A percentile compares a stretch with the other conserved stretches of the same genome.
Evolutionary conservation across 2,888 invertebrate species (phyloP).

Genomic region (Troides aeacus): DNA sequence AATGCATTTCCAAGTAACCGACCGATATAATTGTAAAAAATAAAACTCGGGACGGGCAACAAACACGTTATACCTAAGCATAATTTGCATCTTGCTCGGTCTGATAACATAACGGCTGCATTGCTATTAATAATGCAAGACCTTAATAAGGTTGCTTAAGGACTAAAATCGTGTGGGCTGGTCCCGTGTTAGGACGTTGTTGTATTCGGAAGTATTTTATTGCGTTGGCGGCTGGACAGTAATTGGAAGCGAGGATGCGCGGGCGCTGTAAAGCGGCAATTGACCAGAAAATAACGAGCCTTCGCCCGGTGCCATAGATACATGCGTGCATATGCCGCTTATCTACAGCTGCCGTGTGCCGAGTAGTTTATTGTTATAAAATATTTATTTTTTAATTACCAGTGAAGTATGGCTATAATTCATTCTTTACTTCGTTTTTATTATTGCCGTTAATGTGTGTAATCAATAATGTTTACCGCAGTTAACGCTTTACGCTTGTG

Average conservation of each 20-base stretch:
- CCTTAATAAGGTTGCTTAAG: conserved; percentile 23
- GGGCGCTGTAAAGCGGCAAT: conserved; percentile 77
- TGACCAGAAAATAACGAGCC: conserved; percentile 80
- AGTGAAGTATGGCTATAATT: conserved; percentile 38
- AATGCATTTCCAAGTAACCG: conserved; percentile 79
- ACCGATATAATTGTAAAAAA: conserved; percentile 79
- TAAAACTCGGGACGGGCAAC: conserved; percentile 73
- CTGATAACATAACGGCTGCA: conserved; percentile 31
- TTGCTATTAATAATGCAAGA: conserved; percentile 27
- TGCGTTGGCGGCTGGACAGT: conserved; percentile 74
- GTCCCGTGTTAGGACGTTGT: conserved; percentile 42
- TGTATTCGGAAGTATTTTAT: conserved; percentile 54
- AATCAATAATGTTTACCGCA: conserved; percentile 23
- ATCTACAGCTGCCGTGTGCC: conserved; percentile 69
- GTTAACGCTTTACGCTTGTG: conserved; percentile 17
- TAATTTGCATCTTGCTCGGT: conserved; percentile 68
- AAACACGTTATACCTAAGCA: conserved; percentile 78
- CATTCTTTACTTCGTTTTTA: conserved; percentile 25
- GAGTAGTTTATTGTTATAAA: conserved; percentile 54
- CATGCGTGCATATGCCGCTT: conserved; percentile 53
- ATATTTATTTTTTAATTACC: conserved; percentile 50
- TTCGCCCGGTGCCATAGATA: conserved; percentile 55
- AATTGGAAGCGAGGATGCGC: conserved; percentile 80
- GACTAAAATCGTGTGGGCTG: conserved; percentile 35
- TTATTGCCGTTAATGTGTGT: conserved; percentile 16